A percentile compares a stretch with the other conserved stretches of the same genome.
phyloP scores from a whole-genome alignment of 2,888 invertebrate genomes.

The Kryphioiulus occultus region DNA sequence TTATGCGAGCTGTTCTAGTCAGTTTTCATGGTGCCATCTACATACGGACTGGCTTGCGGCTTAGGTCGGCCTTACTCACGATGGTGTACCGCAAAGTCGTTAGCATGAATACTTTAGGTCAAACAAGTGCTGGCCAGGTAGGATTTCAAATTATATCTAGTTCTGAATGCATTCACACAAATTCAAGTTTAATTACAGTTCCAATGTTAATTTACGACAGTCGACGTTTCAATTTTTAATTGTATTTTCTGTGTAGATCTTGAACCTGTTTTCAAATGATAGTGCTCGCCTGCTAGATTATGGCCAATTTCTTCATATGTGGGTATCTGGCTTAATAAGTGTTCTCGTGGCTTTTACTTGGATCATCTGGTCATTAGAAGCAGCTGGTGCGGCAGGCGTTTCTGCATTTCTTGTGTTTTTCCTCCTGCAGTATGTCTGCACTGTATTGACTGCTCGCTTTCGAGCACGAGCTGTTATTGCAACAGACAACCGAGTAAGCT shows the following conservation, averaged over 20 bases:
- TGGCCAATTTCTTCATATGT: constrained; percentile 66
- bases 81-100: constrained; percentile 64
- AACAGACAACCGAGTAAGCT: constrained; percentile 62
- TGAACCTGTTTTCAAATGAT: constrained; percentile 69
- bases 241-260: constrained; percentile 62
- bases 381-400: constrained; percentile 67
- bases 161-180: neutral
- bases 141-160: constrained; percentile 46
- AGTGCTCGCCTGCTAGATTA: constrained; percentile 68
- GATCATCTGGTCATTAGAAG: constrained; percentile 66
- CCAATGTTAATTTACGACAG: neutral
- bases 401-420: constrained; percentile 64
- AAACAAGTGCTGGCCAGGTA: constrained; percentile 66
- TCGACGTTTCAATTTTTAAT: neutral
- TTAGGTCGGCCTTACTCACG: constrained; percentile 62
- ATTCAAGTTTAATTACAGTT: neutral
- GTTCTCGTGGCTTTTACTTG: constrained; percentile 65
- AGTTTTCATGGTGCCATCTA: constrained; percentile 66
- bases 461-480: constrained; percentile 59
- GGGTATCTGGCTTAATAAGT: constrained; percentile 68
- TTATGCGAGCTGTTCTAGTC: constrained; percentile 64
- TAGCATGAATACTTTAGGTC: constrained; percentile 62
- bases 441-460: constrained; percentile 62
- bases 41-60: constrained; percentile 63
- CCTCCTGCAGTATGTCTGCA: constrained; percentile 63